Base-by-base conservation (phyloP, 1,140 invertebrate species). In the Brachionus asplanchnoidis region DNA sequence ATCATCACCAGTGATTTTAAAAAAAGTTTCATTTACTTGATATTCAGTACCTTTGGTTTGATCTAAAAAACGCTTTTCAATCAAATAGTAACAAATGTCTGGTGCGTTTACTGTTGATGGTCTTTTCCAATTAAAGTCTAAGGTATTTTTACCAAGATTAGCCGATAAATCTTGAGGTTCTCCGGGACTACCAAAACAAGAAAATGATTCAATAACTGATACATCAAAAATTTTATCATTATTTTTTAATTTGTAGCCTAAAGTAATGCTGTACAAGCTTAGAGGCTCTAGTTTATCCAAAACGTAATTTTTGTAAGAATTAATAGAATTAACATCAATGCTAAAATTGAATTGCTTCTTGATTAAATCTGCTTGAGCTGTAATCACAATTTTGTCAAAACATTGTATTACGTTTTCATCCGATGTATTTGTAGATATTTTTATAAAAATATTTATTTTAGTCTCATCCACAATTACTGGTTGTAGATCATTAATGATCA, bases 51-150 rank as follows among this genome's bases (percentile, higher is more conserved):
- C 14, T 36, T 82, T 60, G 11, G 79, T 23, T 28, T 42, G 8
- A 23, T 42, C 36, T 11, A 65, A 68, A 68, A 44, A 60, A 12
- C 53, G 79, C 23, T 23, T 82, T 9, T 11, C 7, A 12, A 82
- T 14, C 6, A 65, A 44, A 68, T 82, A 82, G 44, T 82, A 82
- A 44, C 79, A 82, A 65, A 82, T 60, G 17, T 44, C 36, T 14
- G 79, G 79, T 0, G 79, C 50, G 1, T 60, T 60, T 36, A 82
- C 12, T 7, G 20, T 46, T 11, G 7, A 2, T 40, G 79, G 79
- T 23, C 8, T 44, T 60, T 36, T 68, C 79, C 79, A 82, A 20
- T 32, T 65, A 3, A 65, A 6, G 17, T n/a, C 12, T 42, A 46
- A 60, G 1, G 5, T 1, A 44, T 82, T 20, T 20, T 7, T 28